A percentile compares a stretch with the other conserved stretches of the same genome.
phyloP scores from a whole-genome alignment of 2,797 vertebrate genomes.

The Acipenser ruthenus region DNA sequence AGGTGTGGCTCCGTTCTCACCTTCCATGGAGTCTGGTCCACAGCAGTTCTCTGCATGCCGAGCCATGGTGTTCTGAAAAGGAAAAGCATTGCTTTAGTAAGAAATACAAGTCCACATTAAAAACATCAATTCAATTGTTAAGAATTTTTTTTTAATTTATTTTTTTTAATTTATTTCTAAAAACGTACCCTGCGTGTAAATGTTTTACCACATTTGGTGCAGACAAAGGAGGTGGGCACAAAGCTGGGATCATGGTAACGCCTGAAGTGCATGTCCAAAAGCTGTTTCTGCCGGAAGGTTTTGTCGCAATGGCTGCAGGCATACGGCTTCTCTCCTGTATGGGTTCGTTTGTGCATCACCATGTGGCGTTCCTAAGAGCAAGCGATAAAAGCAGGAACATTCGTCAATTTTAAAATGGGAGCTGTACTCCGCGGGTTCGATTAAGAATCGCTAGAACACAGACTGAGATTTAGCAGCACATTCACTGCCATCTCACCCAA shows the following conservation, averaged over 20 bases:
- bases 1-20: conserved; percentile 70
- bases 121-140: no score
- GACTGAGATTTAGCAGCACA: no score
- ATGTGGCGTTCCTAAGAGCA: conserved; percentile 83
- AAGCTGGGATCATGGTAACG: conserved; percentile 95
- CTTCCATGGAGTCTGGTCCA: conserved; percentile 74
- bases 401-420: not conserved
- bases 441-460: no score
- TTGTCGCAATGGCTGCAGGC: conserved; percentile 95
- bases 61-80: conserved; percentile 86
- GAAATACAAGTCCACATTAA: no score
- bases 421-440: no score
- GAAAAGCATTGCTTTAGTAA: not conserved
- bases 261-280: conserved; percentile 97
- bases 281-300: conserved; percentile 96
- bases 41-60: conserved; percentile 88
- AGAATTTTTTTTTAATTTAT: no score
- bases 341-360: conserved; percentile 95
- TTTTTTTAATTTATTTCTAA: not conserved
- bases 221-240: conserved; percentile 88
- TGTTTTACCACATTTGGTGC: conserved; percentile 89
- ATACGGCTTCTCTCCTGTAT: conserved; percentile 94
- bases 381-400: not conserved
- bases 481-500: no score
- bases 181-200: conserved; percentile 83